These are phyloP conservation scores for Lasioglossum marginatum DNA, from an alignment of 2,888 invertebrate species.

Conservation along the genomic window DNA sequence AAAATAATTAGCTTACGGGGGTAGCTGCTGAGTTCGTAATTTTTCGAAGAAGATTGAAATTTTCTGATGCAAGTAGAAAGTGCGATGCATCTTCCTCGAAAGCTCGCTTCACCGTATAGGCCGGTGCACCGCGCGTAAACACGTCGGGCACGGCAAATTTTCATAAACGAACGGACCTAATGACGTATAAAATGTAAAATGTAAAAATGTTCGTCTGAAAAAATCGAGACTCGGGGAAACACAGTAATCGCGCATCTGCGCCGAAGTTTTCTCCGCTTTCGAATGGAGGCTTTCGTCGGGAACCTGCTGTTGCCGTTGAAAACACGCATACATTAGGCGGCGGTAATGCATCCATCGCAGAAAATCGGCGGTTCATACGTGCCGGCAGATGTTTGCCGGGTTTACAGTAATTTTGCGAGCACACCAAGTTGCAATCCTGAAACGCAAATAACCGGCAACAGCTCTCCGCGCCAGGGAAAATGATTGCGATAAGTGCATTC, in stretches of 20 bases:
- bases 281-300: background rate
- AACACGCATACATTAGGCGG: constrained; percentile 30
- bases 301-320: constrained; percentile 31
- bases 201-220: background rate
- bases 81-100: background rate
- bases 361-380: constrained; percentile 36
- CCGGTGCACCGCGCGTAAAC: background rate
- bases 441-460: constrained; percentile 44
- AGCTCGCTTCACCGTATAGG: background rate
- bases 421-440: constrained; percentile 47
- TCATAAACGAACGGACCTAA: background rate
- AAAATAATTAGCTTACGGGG: no score
- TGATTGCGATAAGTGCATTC: constrained; percentile 46
- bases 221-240: background rate
- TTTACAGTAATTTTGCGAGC: constrained; percentile 52
- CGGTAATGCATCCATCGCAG: constrained; percentile 40
- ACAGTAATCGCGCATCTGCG: constrained; percentile 8
- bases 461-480: constrained; percentile 25
- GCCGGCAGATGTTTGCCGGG: constrained; percentile 60
- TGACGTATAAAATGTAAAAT: background rate
- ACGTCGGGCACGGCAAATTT: background rate
- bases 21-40: no score
- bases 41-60: background rate
- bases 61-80: background rate
- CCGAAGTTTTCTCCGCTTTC: background rate